Evolutionary conservation across 2,797 vertebrate species (phyloP).

Genomic region (Rhinoraja longicauda): DNA sequence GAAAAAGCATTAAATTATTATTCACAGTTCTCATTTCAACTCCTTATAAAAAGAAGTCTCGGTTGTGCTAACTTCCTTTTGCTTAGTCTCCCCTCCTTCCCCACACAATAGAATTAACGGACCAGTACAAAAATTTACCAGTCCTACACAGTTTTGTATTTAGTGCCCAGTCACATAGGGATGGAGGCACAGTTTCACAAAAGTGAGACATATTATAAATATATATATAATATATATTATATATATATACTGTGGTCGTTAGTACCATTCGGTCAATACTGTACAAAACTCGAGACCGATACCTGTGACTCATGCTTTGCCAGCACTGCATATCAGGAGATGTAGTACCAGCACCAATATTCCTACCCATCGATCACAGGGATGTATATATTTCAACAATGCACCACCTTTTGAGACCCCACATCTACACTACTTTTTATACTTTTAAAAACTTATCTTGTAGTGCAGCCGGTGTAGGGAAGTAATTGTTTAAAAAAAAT

Average conservation of each 20-base stretch:
- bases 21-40: conserved; percentile 38
- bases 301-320: not conserved
- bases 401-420: conserved; percentile 18
- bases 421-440: conserved; percentile 32
- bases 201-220: conserved; percentile 32
- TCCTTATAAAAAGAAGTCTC: conserved; percentile 32
- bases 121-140: conserved; percentile 36
- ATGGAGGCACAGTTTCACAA: conserved; percentile 28
- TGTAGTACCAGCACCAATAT: conserved; percentile 31
- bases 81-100: not conserved
- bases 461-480: not conserved
- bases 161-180: conserved; percentile 26
- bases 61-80: conserved; percentile 34
- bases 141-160: conserved; percentile 34
- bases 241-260: conserved; percentile 33
- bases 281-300: conserved; percentile 30
- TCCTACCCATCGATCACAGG: conserved; percentile 33
- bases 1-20: conserved; percentile 38
- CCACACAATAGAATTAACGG: conserved; percentile 32
- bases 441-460: conserved; percentile 19
- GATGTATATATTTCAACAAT: conserved; percentile 33
- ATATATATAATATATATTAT: conserved; percentile 33
- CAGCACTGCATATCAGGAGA: not conserved
- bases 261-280: conserved; percentile 36
- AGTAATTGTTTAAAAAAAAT: conserved; percentile 16